Percentiles rank a stretch among this genome's conserved stretches.
Conservation (phyloP, 2,888 invertebrate species). For the Epinotia brunnichana region DNA sequence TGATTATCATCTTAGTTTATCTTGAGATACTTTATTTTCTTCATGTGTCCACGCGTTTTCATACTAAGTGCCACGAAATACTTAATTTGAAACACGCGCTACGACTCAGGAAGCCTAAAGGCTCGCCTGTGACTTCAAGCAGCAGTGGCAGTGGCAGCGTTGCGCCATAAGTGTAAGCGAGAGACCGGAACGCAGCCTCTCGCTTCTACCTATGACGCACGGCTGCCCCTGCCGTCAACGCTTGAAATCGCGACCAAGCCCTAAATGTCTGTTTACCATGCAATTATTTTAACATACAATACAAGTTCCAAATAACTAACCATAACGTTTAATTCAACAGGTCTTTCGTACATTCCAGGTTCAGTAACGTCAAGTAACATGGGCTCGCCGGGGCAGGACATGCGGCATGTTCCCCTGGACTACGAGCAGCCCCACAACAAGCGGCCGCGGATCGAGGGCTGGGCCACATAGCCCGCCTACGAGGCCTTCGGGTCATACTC, state of each 20-base stretch:
- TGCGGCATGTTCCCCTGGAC: constrained; percentile 78
- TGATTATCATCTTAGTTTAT: background rate
- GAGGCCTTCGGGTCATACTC: constrained; percentile 81
- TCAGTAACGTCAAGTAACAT: constrained; percentile 93
- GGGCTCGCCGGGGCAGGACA: constrained; percentile 87
- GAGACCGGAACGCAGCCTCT: no score
- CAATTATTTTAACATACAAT: constrained; percentile 21
- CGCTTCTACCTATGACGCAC: no score
- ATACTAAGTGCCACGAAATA: no score
- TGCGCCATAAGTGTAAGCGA: no score
- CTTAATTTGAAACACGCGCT: no score
- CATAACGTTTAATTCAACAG: constrained; percentile 28
- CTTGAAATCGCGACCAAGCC: no score
- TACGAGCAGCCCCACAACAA: constrained; percentile 88
- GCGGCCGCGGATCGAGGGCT: constrained; percentile 94
- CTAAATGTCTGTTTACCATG: background rate
- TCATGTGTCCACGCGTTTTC: background rate
- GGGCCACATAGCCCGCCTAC: constrained; percentile 92
- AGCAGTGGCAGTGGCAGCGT: no score
- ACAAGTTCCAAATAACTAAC: constrained; percentile 22
- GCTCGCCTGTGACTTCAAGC: no score
- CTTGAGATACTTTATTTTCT: no score
- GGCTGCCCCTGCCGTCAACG: no score
- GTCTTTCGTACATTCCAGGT: constrained; percentile 76
- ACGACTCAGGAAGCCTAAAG: background rate